phyloP scores from a whole-genome alignment of 2,888 invertebrate genomes.

The Stenotaenia linearis region DNA sequence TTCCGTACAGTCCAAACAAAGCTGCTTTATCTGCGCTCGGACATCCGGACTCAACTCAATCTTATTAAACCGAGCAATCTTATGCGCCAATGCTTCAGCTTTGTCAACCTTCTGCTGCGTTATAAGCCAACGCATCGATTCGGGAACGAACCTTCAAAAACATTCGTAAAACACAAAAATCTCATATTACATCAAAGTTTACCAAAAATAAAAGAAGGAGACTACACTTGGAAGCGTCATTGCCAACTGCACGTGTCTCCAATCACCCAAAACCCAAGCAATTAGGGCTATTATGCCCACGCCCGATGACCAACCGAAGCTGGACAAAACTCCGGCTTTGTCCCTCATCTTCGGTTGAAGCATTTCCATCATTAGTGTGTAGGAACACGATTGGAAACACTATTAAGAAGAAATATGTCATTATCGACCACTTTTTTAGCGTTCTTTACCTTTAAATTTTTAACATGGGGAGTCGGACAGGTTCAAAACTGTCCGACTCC shows the following conservation, averaged over 20 bases:
- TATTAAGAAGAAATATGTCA: neutral
- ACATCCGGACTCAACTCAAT: neutral
- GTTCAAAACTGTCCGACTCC: no score
- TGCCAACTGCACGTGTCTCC: slow-evolving; percentile 53
- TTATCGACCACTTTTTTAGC: no score
- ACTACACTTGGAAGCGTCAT: slow-evolving; percentile 49
- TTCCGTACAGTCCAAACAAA: neutral
- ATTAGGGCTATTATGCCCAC: slow-evolving; percentile 42
- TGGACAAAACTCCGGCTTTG: slow-evolving; percentile 50
- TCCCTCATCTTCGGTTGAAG: slow-evolving; percentile 51
- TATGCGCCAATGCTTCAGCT: slow-evolving; percentile 16
- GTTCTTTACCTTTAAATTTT: no score
- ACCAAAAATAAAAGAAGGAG: slow-evolving; percentile 49
- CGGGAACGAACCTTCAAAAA: slow-evolving; percentile 35
- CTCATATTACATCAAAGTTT: no score
- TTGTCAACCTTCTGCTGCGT: slow-evolving; percentile 26
- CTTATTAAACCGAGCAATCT: slow-evolving; percentile 28
- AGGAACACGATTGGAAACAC: slow-evolving; percentile 41
- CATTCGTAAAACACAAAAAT: no score
- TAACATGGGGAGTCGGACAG: no score
- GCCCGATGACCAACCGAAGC: slow-evolving; percentile 43
- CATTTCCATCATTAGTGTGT: slow-evolving; percentile 52
- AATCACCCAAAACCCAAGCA: slow-evolving; percentile 51
- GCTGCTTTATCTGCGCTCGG: neutral
- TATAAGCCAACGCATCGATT: slow-evolving; percentile 34